Evolutionary conservation across 2,797 vertebrate species (phyloP), one percentile per base, ranked within the genome.

Genomic region (Leptoclinus maculatus): DNA sequence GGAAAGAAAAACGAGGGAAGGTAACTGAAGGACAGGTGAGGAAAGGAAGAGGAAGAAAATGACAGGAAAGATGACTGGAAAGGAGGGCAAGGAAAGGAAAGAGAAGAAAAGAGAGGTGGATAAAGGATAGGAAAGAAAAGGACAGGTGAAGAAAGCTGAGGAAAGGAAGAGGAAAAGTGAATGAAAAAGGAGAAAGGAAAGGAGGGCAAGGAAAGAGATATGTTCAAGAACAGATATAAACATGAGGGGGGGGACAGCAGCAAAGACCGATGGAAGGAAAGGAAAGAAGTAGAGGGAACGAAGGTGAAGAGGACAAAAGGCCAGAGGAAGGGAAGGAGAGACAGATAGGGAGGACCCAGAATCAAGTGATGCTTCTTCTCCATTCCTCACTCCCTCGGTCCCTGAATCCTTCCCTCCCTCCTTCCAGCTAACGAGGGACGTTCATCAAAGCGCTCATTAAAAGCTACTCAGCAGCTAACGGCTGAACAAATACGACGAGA

Each of bases 401-500:
- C 41, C 64, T 25, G 27, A 25, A n/a, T 12, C 53, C 27, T n/a
- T 11, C 45, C 23, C 60, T 25, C 21, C 84, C 88, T 88, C 83
- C 64, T 2, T 89, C 82, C 89, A 71, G 83, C 93, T 95, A 95
- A 96, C 95, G 93, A 95, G 93, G 88, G 86, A 88, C 85, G 53
- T 88, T 93, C 94, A 96, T 96, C 95, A 97, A 95, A 96, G 92
- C 87, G 83, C 93, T 96, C 95, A 92, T 97, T 96, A 97, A 96
- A 96, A 95, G 84, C 89, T 93, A 95, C 95, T 95, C 93, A 92
- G 94, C 88, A 74, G 1, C 76, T 90, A 92, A 94, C 83, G 91
- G 91, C 91, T 95, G 93, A 94, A 95, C 95, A 97, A 97, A 97
- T 91, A 96, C 17, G 96, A 96, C 91, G 87, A 74, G 29, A 29